Base-by-base conservation (phyloP, 2,888 invertebrate genomes). In the Cryptus armator region DNA sequence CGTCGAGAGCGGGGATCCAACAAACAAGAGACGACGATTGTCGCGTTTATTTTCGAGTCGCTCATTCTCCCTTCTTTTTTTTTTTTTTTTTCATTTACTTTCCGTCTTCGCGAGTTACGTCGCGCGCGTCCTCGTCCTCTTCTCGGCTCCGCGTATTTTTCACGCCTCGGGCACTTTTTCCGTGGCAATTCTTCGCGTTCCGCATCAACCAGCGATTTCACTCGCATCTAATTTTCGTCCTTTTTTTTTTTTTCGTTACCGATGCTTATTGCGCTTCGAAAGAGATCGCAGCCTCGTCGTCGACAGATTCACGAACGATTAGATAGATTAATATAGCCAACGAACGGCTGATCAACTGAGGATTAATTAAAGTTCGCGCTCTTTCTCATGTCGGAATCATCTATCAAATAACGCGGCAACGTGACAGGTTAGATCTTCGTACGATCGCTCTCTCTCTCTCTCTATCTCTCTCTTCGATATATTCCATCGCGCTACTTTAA, bases 281-380 rank as follows among this genome's bases (percentile, higher is more conserved):
- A 29, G 48, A 32, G 74, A 56, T 56, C 59, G 48, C 62, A 29
- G 46, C 48, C 48, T 29, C 32, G 46, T 46, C 16, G 62, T 75
- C 64, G 48, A 75, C 46, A 48, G 62, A 62, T 64, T 62, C 74
- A 32, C 62, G 74, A 3, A 75, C 74, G 62, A 64, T 75, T 75
- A 64, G 74, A 75, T 64, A 46, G 74, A 66, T 76, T 51, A 37
- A 76, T 66, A 43, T 10, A 16, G 37, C 16, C n/a, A n/a, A 66
- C 37, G 43, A 2, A 44, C 7, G n/a, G 32, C 46, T 44, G 77
- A 78, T 78, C 59, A 16, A 59, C 43, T 46, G 46, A 78, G 68
- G 68, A 78, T 78, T 78, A 78, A 78, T 78, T 56, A 68, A 59
- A 67, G 68, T n/a, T 46, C 59, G 77, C 68, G 68, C n/a, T 68